These are phyloP conservation scores for Pantherophis guttatus DNA, from an alignment of 2,113 vertebrate genomes.

Conservation along the genomic window DNA sequence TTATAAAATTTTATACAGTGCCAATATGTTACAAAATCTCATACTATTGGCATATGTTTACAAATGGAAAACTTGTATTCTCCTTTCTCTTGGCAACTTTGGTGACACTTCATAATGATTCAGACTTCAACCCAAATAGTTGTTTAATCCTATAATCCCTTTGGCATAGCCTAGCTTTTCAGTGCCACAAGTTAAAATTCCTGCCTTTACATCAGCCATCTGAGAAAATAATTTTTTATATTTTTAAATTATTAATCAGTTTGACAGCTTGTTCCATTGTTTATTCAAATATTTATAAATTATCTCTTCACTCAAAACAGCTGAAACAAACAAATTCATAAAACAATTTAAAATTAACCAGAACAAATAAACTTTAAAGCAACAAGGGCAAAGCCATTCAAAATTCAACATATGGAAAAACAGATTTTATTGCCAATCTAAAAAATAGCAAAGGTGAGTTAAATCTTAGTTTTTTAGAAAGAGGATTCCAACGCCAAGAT, in stretches of 20 bases:
- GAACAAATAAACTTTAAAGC: neutral
- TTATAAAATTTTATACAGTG: neutral
- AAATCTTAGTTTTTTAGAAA: neutral
- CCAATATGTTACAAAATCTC: neutral
- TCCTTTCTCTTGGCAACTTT: neutral
- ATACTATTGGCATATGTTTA: neutral
- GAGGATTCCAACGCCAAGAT: neutral
- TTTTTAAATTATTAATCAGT: neutral
- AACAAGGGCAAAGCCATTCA: neutral
- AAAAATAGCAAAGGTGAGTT: neutral
- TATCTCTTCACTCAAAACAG: neutral
- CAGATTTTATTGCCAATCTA: neutral
- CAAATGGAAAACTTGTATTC: neutral
- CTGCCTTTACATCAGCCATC: neutral
- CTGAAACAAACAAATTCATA: neutral
- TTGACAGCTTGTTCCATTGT: neutral
- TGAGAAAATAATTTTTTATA: neutral
- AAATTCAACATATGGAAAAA: neutral
- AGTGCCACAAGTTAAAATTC: neutral
- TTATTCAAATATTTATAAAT: neutral
- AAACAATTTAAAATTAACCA: neutral
- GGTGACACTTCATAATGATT: neutral
- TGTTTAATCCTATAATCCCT: neutral
- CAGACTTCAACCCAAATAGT: neutral
- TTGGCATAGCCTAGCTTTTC: neutral